These are phyloP conservation scores for Apodemia arnacis DNA, from an alignment of 2,888 invertebrate genomes.

Conservation along the genomic window DNA sequence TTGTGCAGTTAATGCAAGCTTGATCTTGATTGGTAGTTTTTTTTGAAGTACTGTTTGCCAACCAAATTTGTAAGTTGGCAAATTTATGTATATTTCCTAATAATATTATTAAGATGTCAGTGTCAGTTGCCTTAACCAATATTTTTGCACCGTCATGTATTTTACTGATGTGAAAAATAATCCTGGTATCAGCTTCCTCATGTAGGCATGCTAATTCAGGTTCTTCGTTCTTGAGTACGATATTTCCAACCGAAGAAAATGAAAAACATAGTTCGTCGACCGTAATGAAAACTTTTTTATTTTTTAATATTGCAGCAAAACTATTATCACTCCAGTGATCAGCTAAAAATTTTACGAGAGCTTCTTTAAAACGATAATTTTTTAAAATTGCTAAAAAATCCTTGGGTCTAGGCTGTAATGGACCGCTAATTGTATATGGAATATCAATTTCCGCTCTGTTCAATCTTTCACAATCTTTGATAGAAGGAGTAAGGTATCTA, in stretches of 20 bases:
- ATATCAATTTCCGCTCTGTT: slow-evolving; percentile 57
- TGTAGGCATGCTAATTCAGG: slow-evolving; percentile 42
- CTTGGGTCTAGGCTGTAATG: slow-evolving; percentile 82
- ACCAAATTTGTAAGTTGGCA: not conserved
- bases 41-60: slow-evolving; percentile 14
- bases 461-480: slow-evolving; percentile 85
- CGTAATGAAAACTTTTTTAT: slow-evolving; percentile 56
- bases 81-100: slow-evolving; percentile 43
- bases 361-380: slow-evolving; percentile 86
- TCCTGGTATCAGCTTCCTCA: slow-evolving; percentile 50
- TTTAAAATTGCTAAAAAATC: slow-evolving; percentile 84
- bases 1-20: slow-evolving; percentile 21
- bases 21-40: slow-evolving; percentile 26
- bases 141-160: slow-evolving; percentile 26
- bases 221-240: slow-evolving; percentile 47
- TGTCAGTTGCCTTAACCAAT: slow-evolving; percentile 42
- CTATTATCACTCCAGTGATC: slow-evolving; percentile 83
- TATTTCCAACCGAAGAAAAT: slow-evolving; percentile 42
- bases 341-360: slow-evolving; percentile 84
- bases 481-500: slow-evolving; percentile 79
- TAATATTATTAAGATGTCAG: slow-evolving; percentile 44
- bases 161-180: slow-evolving; percentile 44
- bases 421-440: slow-evolving; percentile 62
- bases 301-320: slow-evolving; percentile 66
- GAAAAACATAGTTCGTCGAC: slow-evolving; percentile 49